These are phyloP conservation scores for Terebella lapidaria DNA, from an alignment of 2,888 invertebrate species.

Conservation along the genomic window DNA sequence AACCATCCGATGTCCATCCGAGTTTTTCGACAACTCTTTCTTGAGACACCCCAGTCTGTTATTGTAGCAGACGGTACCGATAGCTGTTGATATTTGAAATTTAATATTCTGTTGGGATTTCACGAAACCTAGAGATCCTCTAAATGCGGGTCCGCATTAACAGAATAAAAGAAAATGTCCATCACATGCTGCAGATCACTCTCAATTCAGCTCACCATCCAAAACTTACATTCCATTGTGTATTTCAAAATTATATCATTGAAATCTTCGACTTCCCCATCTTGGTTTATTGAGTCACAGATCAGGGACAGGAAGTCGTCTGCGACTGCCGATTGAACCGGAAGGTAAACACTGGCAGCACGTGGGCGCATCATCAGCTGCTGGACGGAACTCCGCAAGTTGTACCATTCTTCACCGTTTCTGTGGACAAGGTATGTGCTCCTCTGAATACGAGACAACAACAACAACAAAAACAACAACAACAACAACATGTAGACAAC, in stretches of 20 bases:
- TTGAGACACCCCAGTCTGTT: constrained; percentile 44
- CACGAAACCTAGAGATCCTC: not conserved
- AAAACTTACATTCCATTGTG: constrained; percentile 33
- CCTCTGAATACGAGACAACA: not conserved
- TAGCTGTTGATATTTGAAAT: constrained; percentile 28
- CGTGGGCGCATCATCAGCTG: constrained; percentile 31
- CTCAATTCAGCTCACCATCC: not conserved
- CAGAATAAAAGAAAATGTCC: not conserved
- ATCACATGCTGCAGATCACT: too few species aligned
- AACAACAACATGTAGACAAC: not conserved
- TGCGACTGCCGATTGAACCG: constrained; percentile 29
- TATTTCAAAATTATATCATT: constrained; percentile 27
- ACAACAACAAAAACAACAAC: not conserved
- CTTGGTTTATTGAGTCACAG: constrained; percentile 19
- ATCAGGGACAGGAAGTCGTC: constrained; percentile 32
- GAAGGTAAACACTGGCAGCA: constrained; percentile 30
- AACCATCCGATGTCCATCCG: constrained; percentile 37
- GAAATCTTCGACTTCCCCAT: constrained; percentile 43
- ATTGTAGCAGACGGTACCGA: constrained; percentile 46
- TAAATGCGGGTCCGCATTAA: not conserved
- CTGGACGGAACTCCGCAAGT: constrained; percentile 28
- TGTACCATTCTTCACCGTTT: constrained; percentile 32
- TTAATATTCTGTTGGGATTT: not conserved
- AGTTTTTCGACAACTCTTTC: constrained; percentile 17
- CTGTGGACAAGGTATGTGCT: constrained; percentile 17